Evolutionary conservation across 2,797 vertebrate genomes (phyloP).

Genomic region (Sitta carolinensis): DNA sequence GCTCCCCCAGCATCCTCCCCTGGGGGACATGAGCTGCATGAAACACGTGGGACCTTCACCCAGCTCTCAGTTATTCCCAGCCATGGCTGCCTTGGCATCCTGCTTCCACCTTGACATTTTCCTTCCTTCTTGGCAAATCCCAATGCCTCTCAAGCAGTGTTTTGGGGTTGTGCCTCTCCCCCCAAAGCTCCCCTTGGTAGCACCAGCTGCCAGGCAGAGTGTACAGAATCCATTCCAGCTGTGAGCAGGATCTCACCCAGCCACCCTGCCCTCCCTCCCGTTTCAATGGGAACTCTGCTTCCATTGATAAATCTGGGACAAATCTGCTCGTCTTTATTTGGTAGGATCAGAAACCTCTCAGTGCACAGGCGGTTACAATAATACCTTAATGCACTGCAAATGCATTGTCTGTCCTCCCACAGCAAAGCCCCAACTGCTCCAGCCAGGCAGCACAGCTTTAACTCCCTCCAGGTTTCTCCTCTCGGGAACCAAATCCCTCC

Average conservation of each 20-base stretch:
- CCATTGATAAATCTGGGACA: constrained; percentile 50
- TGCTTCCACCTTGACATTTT: neutral
- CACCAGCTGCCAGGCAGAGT: neutral
- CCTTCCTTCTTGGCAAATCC: neutral
- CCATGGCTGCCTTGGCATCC: neutral
- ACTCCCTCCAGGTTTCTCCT: neutral
- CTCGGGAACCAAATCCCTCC: neutral
- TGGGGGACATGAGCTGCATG: neutral
- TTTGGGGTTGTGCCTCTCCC: neutral
- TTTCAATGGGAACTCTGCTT: neutral
- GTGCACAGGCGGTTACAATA: accelerated
- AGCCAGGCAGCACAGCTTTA: neutral
- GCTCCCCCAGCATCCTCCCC: neutral
- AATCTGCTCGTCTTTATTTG: neutral
- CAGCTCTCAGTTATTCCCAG: neutral
- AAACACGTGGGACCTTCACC: neutral
- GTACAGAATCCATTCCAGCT: accelerated
- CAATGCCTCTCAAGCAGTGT: accelerated
- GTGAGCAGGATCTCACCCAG: neutral
- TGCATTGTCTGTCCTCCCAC: neutral
- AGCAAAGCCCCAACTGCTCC: neutral
- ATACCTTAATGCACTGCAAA: constrained; percentile 27
- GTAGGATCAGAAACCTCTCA: neutral
- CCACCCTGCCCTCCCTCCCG: accelerated
- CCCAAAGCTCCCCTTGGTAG: neutral